Percentiles rank a stretch among this genome's conserved stretches.
phyloP scores from a whole-genome alignment of 1,140 invertebrate species.

The Parasteatoda tepidariorum region DNA sequence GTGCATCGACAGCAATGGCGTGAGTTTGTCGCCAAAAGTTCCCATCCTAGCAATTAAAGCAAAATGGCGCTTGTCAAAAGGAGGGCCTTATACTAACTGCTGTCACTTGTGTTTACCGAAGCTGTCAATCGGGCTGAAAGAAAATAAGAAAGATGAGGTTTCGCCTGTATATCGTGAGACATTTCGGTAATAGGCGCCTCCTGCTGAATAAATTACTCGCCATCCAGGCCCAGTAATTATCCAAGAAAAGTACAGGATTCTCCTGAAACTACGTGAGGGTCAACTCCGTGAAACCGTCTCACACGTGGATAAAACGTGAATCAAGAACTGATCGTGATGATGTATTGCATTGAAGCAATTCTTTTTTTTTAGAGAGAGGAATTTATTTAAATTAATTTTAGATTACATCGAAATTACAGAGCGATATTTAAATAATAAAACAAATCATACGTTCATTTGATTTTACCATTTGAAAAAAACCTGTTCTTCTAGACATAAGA shows the following conservation, averaged over 20 bases:
- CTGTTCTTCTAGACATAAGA: too few relatives aligned
- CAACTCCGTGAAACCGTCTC: constrained; percentile 5
- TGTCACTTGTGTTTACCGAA: constrained; percentile 26
- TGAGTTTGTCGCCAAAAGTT: constrained; percentile 16
- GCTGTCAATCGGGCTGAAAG: constrained; percentile 7
- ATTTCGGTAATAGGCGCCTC: not conserved
- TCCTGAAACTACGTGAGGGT: not conserved
- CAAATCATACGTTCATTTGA: too few relatives aligned
- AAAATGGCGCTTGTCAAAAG: constrained; percentile 21
- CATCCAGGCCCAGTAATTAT: constrained; percentile 2
- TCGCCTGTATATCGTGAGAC: not conserved
- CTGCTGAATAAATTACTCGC: constrained; percentile 26
- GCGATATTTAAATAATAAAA: too few relatives aligned
- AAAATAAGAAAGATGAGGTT: not conserved
- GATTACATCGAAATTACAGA: too few relatives aligned
- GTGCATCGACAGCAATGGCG: constrained; percentile 13
- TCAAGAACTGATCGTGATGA: not conserved
- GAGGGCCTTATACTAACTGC: constrained; percentile 3
- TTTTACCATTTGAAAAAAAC: too few relatives aligned
- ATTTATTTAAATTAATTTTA: too few relatives aligned
- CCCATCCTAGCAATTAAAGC: constrained; percentile 13
- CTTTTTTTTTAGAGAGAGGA: too few relatives aligned
- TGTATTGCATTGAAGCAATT: not conserved
- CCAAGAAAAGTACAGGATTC: not conserved
- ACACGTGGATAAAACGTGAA: constrained; percentile 25